Conservation (phyloP, 2,113 vertebrate genomes). For the Menura novaehollandiae region DNA sequence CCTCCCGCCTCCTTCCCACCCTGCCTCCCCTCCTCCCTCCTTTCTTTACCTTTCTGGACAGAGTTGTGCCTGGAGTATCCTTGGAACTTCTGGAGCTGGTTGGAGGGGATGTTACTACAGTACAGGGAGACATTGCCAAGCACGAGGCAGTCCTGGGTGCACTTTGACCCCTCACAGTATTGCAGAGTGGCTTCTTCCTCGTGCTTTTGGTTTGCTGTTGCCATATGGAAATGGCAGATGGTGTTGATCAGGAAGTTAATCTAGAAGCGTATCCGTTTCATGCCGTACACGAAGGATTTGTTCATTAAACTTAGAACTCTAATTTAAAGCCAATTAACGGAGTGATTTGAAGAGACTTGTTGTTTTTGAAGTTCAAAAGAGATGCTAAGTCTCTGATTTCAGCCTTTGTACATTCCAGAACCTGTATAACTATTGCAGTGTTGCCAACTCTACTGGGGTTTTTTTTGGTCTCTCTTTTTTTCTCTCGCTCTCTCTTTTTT, state of each 20-base stretch:
- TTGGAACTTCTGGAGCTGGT: background rate
- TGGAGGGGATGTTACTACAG: background rate
- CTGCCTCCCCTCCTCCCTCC: background rate
- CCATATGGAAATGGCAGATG: slow-evolving; percentile 60
- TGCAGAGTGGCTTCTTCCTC: background rate
- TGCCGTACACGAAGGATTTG: slow-evolving; percentile 22
- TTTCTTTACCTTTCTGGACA: background rate
- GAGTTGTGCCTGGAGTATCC: background rate
- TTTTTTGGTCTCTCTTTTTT: background rate
- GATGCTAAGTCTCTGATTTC: slow-evolving; percentile 63
- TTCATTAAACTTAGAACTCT: slow-evolving; percentile 65
- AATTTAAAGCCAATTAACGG: slow-evolving; percentile 63
- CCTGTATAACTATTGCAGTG: slow-evolving; percentile 60
- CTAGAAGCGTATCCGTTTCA: slow-evolving; percentile 58
- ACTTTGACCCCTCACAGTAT: background rate
- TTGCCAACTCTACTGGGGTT: slow-evolving; percentile 7
- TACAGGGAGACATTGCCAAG: background rate
- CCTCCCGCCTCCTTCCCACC: background rate
- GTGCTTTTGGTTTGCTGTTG: background rate
- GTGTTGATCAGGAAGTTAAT: slow-evolving; percentile 65
- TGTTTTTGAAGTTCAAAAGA: slow-evolving; percentile 67
- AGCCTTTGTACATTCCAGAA: slow-evolving; percentile 59
- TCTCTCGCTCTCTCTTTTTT: accelerated
- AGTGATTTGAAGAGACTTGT: slow-evolving; percentile 67
- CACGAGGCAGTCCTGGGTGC: background rate